Conservation (phyloP, 2,888 invertebrate species). For the Andrena fulva region DNA sequence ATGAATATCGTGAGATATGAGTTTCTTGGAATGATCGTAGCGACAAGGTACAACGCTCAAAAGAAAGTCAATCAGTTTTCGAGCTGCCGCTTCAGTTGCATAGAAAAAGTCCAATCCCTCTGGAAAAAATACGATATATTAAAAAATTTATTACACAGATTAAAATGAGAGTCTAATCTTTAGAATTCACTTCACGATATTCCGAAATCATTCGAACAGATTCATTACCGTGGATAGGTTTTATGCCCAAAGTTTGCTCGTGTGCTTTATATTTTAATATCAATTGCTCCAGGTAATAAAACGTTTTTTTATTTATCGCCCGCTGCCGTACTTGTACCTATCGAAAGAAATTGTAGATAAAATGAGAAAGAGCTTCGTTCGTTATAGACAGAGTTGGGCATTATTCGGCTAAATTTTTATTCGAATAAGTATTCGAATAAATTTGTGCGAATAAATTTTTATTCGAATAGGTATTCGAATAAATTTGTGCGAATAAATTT, state of each 20-base stretch:
- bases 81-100: slow-evolving; percentile 94
- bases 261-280: slow-evolving; percentile 98
- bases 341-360: neutral
- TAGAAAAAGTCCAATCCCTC: slow-evolving; percentile 99
- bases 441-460: too few relatives aligned
- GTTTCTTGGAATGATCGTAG: slow-evolving; percentile 95
- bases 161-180: neutral
- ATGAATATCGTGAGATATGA: slow-evolving; percentile 98
- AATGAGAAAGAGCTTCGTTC: neutral
- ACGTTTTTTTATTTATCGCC: slow-evolving; percentile 97
- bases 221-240: slow-evolving; percentile 89
- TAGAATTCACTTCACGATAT: neutral
- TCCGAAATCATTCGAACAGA: slow-evolving; percentile 27
- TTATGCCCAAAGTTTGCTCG: slow-evolving; percentile 94
- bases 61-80: slow-evolving; percentile 98
- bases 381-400: too few relatives aligned
- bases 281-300: slow-evolving; percentile 98
- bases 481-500: too few relatives aligned
- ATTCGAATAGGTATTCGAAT: too few relatives aligned
- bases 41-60: slow-evolving; percentile 94
- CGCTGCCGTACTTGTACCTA: slow-evolving; percentile 95
- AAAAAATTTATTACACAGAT: neutral
- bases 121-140: slow-evolving; percentile 71
- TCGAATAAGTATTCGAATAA: too few relatives aligned
- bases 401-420: too few relatives aligned